Evolutionary conservation across 2,113 vertebrate genomes (phyloP), one percentile per base, ranked within the genome.

Genomic region (Athene cunicularia): DNA sequence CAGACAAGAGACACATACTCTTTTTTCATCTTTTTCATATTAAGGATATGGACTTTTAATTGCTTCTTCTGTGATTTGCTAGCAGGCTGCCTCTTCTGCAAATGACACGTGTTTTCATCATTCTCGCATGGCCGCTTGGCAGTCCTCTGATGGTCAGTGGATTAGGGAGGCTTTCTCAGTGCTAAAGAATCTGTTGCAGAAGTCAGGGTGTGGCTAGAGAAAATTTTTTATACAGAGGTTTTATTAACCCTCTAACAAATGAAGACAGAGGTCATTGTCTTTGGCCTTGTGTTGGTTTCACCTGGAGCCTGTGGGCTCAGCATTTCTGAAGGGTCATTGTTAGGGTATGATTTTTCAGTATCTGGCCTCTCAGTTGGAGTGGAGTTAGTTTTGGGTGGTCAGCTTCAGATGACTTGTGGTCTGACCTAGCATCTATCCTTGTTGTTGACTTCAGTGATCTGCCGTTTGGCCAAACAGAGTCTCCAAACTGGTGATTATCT

Each of bases 171-270:
- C 41, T 86, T 93, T 74, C 74, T 92, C 90, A 93, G 72, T 70
- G 88, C 82, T 88, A 74, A 95, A 80, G 70, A 85, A 89, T 80
- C 60, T 79, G 14, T 81, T 80, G 58, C 53, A 86, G 58, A 95
- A 91, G 59, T 66, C 71, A 84, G 59, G 86, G 83, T 0, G 9
- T 90, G 76, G 30, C 37, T 59, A 77, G 21, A 90, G 7, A 90
- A 90, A 86, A 73, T 83, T 17, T 52, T 88, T 72, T 52, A n/a
- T 43, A 76, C 64, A 88, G 63, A 67, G 7, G 10, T 45, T 94
- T 94, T 72, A n/a, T 91, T 88, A 90, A 80, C 60, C 47, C 55
- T 88, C 18, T 74, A 27, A 77, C 3, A 3, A 92, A 71, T 58
- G 7, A 68, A 86, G 11, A n/a, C 49, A 62, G 59, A 91, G 47